Percentiles rank a stretch among this genome's conserved stretches.
phyloP scores from a whole-genome alignment of 2,888 invertebrate species.

The Choreutis nemorana region DNA sequence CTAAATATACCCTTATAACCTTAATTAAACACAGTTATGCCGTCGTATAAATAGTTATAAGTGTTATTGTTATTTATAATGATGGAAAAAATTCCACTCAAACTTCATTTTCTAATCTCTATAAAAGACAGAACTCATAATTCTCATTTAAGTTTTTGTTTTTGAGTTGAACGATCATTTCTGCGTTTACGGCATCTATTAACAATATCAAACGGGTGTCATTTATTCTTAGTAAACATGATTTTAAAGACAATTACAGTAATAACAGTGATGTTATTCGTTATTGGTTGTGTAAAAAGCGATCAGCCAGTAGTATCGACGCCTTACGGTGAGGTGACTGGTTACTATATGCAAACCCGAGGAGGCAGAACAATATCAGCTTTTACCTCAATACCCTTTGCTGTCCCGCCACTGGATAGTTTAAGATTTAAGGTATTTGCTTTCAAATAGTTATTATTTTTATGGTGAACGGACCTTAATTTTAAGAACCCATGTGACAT shows the following conservation, averaged over 20 bases:
- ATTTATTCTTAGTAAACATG: conserved; percentile 1
- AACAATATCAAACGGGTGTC: conserved; percentile 20
- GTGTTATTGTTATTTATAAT: too few relatives aligned
- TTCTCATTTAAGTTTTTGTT: conserved; percentile 29
- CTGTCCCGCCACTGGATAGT: conserved; percentile 67
- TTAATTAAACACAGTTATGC: too few relatives aligned
- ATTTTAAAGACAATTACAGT: conserved; percentile 4
- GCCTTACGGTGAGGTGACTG: conserved; percentile 60
- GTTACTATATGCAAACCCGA: conserved; percentile 61
- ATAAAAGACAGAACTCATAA: conserved; percentile 23
- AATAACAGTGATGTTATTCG: not conserved
- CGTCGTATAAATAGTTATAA: too few relatives aligned
- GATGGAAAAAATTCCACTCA: too few relatives aligned
- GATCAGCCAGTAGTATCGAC: conserved; percentile 31
- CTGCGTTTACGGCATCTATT: conserved; percentile 12
- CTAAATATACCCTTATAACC: too few relatives aligned
- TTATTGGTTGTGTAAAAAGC: conserved; percentile 17
- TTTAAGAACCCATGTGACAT: too few relatives aligned
- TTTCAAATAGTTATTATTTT: too few relatives aligned
- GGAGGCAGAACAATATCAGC: conserved; percentile 65
- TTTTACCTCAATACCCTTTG: conserved; percentile 72
- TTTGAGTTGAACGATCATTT: conserved; percentile 22
- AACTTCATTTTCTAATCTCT: too few relatives aligned
- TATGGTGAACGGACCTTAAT: too few relatives aligned
- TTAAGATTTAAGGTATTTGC: conserved; percentile 73